Percentiles rank a stretch among this genome's conserved stretches.
Evolutionary conservation across 1,140 invertebrate species (phyloP).

Genomic region (Drosophila tsacasi): DNA sequence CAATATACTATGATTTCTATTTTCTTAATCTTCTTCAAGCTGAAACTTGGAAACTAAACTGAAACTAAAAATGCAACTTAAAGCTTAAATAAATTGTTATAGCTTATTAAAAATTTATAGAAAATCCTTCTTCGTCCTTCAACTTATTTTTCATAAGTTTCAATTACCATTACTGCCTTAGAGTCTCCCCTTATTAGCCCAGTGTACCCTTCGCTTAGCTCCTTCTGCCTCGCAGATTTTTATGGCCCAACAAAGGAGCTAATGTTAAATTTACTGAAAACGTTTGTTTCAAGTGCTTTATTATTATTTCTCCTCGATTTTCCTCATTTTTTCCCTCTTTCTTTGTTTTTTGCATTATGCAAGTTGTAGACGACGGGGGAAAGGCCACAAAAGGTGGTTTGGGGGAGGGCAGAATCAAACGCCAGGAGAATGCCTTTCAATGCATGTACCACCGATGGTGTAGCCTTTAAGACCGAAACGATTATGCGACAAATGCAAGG

Average conservation of each 20-base stretch:
- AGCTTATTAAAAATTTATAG: too few species aligned
- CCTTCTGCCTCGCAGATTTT: slow-evolving; percentile 56
- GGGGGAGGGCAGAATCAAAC: slow-evolving; percentile 13
- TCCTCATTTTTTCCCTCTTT: slow-evolving; percentile 31
- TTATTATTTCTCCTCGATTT: slow-evolving; percentile 67
- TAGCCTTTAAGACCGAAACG: slow-evolving; percentile 61
- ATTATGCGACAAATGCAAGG: slow-evolving; percentile 75
- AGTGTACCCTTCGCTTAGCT: slow-evolving; percentile 21
- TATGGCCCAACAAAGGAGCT: slow-evolving; percentile 74
- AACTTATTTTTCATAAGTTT: not conserved
- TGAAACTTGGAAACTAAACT: not conserved
- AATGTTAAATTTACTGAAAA: slow-evolving; percentile 84
- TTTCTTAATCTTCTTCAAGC: not conserved
- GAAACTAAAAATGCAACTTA: too few species aligned
- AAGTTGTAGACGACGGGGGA: slow-evolving; percentile 21
- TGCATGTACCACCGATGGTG: slow-evolving; percentile 59
- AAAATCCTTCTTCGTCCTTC: not conserved
- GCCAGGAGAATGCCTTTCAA: slow-evolving; percentile 47
- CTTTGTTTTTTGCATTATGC: slow-evolving; percentile 56
- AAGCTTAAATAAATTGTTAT: not conserved
- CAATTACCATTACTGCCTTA: too few species aligned
- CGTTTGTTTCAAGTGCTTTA: slow-evolving; percentile 83
- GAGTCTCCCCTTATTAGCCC: not conserved
- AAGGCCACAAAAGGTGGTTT: slow-evolving; percentile 3
- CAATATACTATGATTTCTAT: not conserved